Percentiles rank a stretch among this genome's conserved stretches.
Evolutionary conservation across 2,797 vertebrate species (phyloP).

Genomic region (Taeniopygia guttata): DNA sequence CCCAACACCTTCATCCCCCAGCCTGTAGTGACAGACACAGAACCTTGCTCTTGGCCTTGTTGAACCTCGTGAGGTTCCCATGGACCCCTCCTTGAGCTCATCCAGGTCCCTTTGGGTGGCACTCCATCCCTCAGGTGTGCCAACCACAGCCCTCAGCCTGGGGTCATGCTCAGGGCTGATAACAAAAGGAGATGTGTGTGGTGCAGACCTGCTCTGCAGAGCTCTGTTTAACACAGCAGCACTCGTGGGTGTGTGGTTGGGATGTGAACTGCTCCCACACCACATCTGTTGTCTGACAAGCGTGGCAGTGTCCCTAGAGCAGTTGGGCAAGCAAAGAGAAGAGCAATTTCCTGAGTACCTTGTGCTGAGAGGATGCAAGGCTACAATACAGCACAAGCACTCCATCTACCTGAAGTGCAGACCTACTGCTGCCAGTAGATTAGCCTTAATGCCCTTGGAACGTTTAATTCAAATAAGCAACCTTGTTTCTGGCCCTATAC

Average conservation of each 20-base stretch:
- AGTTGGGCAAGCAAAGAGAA: background rate
- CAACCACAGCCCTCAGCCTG: background rate
- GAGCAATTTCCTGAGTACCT: background rate
- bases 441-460: background rate
- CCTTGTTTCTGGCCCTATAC: background rate
- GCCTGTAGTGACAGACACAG: background rate
- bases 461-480: background rate
- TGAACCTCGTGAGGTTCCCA: background rate
- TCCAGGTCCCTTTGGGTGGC: background rate
- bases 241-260: rapidly evolving
- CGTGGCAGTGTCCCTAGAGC: background rate
- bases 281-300: background rate
- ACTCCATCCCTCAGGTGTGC: background rate
- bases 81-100: background rate
- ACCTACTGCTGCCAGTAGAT: background rate
- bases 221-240: background rate
- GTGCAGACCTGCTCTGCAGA: background rate
- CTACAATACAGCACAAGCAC: background rate
- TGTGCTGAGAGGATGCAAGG: background rate
- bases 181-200: rapidly evolving
- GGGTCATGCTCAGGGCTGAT: background rate
- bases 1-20: background rate
- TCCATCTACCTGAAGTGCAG: slow-evolving; percentile 38
- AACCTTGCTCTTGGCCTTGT: background rate
- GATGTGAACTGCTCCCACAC: rapidly evolving